A percentile compares a stretch with the other conserved stretches of the same genome.
phyloP scores from a whole-genome alignment of 1,140 invertebrate species.

The Macrocentrus cingulum region DNA sequence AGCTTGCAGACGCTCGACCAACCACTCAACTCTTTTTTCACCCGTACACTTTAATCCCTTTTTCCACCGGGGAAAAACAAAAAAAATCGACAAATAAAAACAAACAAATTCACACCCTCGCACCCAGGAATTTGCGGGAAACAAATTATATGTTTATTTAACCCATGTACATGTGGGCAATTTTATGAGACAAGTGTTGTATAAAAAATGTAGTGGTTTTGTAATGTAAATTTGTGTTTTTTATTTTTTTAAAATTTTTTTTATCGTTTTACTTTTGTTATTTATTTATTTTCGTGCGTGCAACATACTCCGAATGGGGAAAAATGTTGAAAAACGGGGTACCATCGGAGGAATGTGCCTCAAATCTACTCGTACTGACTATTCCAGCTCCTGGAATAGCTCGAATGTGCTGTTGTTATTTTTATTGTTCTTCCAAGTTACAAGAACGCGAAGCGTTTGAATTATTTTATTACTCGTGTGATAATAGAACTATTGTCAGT shows the following conservation, averaged over 20 bases:
- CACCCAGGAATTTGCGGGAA: neutral
- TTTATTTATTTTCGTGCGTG: neutral
- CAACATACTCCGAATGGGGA: neutral
- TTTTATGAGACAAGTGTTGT: no score
- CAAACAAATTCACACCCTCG: neutral
- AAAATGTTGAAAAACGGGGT: slow-evolving; percentile 26
- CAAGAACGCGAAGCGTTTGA: slow-evolving; percentile 1
- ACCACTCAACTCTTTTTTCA: slow-evolving; percentile 3
- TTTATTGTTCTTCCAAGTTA: slow-evolving; percentile 8
- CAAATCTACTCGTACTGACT: neutral
- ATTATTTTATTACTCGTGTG: neutral
- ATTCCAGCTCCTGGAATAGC: neutral
- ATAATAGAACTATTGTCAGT: slow-evolving; percentile 1
- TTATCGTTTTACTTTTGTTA: no score
- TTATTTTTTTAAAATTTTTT: slow-evolving; percentile 8
- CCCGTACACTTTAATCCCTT: no score
- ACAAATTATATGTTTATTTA: slow-evolving; percentile 3
- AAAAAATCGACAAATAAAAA: neutral
- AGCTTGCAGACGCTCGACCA: slow-evolving; percentile 47
- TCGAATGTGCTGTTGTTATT: slow-evolving; percentile 8
- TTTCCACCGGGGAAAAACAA: neutral
- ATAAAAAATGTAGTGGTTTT: neutral
- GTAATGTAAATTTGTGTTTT: neutral
- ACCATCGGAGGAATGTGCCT: slow-evolving; percentile 33
- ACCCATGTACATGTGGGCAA: no score